Evolutionary conservation across 1,140 invertebrate species (phyloP), one percentile per base, ranked within the genome.

Genomic region (Papilio aristodemus): DNA sequence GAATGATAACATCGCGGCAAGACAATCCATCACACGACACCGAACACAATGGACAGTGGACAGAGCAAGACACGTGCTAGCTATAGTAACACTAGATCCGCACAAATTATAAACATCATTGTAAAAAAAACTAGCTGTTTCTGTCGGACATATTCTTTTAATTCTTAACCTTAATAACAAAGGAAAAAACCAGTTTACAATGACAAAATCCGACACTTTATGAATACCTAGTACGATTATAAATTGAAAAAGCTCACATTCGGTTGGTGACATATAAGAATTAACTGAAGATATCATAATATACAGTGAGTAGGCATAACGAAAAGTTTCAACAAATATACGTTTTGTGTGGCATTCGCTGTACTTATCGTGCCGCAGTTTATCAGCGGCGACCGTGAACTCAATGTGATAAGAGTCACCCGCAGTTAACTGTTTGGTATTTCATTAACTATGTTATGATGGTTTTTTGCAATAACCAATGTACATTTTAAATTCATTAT

Each of bases 361-460:
- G 46, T 19, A 9, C 46, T 50, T 50, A 50, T 50, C 46, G 19
- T 14, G 9, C 14, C 4, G 46, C 17, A 6, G 46, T 19, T 50
- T 50, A 50, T 50, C 46, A 50, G 19, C 19, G 8, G 17, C 10
- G 46, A 19, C 46, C 46, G 19, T 50, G 46, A 50, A 50, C 46
- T 50, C 43, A 8, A 19, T 19, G 4, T 22, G 17, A 50, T 50
- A 50, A 50, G 27, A 2, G 27, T 32, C 46, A 46, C 17, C 9
- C 17, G 46, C 46, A 19, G 46, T 50, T 22, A 50, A 50, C 17
- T 22, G 17, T 32, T 32, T 32, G 27, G 2, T 50, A 50, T 13
- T 22, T 50, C 4, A 50, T 39, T 39, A 39, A 39, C 10, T 39
- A 13, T 39, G 13, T 39, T 39, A 4, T 39, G 38, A 50, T 11